These are phyloP conservation scores for Netelia melanura DNA, from an alignment of 2,888 invertebrate genomes.

Conservation along the genomic window DNA sequence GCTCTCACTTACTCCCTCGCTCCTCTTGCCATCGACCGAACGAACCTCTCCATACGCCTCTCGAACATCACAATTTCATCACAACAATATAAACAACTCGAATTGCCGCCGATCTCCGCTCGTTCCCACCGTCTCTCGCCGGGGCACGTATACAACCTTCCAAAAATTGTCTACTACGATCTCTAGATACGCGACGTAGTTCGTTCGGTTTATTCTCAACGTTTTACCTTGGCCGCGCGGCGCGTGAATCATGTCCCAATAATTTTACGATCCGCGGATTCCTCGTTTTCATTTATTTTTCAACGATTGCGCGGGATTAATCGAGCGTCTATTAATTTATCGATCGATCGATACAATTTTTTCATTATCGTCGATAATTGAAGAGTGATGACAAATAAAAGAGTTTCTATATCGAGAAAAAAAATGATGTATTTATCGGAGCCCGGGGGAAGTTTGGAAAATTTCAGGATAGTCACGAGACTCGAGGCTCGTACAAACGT, in stretches of 20 bases:
- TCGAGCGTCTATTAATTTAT: neutral
- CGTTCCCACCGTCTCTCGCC: constrained; percentile 9
- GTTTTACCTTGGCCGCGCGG: constrained; percentile 7
- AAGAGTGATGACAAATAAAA: too few relatives aligned
- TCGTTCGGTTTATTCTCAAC: constrained; percentile 26
- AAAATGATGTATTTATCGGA: too few relatives aligned
- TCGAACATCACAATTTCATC: constrained; percentile 76
- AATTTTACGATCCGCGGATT: neutral
- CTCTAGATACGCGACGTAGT: constrained; percentile 30
- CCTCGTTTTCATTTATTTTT: neutral
- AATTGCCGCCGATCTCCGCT: constrained; percentile 31
- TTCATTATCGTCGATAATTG: too few relatives aligned
- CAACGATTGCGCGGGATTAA: neutral
- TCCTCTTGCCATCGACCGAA: constrained; percentile 51
- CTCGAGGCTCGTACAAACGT: neutral
- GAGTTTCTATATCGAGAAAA: too few relatives aligned
- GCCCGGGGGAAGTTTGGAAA: too few relatives aligned
- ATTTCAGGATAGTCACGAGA: too few relatives aligned
- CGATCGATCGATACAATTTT: neutral
- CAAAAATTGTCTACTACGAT: constrained; percentile 54
- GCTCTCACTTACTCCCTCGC: constrained; percentile 56
- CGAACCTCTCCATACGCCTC: constrained; percentile 57
- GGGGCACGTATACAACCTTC: constrained; percentile 8
- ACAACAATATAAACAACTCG: constrained; percentile 77
- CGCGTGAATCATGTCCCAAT: constrained; percentile 8